These are phyloP conservation scores for Morpho helenor DNA, from an alignment of 2,888 invertebrate species.

Conservation along the genomic window DNA sequence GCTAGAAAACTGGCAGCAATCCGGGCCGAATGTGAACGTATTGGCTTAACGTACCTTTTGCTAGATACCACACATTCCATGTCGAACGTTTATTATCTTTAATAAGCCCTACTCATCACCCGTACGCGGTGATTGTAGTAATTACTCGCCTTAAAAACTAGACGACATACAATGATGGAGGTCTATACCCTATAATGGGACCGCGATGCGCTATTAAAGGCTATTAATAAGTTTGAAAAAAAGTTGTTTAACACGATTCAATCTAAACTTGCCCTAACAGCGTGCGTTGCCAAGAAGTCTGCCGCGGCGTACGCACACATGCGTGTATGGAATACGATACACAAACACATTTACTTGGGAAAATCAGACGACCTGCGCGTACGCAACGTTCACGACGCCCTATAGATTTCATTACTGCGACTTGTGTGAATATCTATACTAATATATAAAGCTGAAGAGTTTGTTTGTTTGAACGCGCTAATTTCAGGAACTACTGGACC, in stretches of 20 bases:
- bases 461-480: too few species aligned
- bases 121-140: slow-evolving; percentile 26
- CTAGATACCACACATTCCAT: slow-evolving; percentile 16
- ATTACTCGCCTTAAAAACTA: slow-evolving; percentile 29
- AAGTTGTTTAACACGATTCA: slow-evolving; percentile 26
- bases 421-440: not conserved
- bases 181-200: slow-evolving; percentile 28
- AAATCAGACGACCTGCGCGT: slow-evolving; percentile 40
- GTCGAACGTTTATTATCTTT: slow-evolving; percentile 21
- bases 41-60: slow-evolving; percentile 10
- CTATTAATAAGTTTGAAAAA: slow-evolving; percentile 33
- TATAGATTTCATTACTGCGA: slow-evolving; percentile 17
- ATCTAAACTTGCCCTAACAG: slow-evolving; percentile 31
- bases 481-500: too few species aligned
- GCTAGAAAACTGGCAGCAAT: slow-evolving; percentile 20
- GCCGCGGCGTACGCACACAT: slow-evolving; percentile 45
- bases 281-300: slow-evolving; percentile 60
- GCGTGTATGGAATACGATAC: slow-evolving; percentile 47
- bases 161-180: slow-evolving; percentile 25
- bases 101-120: slow-evolving; percentile 25
- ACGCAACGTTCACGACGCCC: slow-evolving; percentile 27
- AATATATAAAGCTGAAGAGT: not conserved
- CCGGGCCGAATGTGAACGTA: slow-evolving; percentile 24
- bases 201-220: slow-evolving; percentile 29
- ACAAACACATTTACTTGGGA: slow-evolving; percentile 43